Evolutionary conservation across 2,888 invertebrate genomes (phyloP), one percentile per base, ranked within the genome.

Genomic region (Microctonus hyperodae): DNA sequence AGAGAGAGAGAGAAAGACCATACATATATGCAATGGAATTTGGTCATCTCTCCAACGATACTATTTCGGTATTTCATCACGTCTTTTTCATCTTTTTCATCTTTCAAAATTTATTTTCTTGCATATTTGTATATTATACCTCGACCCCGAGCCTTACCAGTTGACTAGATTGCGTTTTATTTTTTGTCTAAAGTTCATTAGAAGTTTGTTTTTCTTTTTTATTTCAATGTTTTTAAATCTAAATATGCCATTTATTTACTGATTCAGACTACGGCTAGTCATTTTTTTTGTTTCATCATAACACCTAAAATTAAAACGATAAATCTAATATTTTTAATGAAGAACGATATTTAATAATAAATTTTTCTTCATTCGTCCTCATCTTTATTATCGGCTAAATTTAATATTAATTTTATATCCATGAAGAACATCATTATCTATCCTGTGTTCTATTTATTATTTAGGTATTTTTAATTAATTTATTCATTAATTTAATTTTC

Each of bases 101-200:
- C 40, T 22, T 13, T 16, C 44, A 20, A 63, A 25, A 23, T 28
- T 65, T 37, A 51, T 25, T 50, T 37, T 60, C 50, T 57, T 59
- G 58, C 23, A n/a, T 20, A 22, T 44, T 56, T 48, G 28, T 7
- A 48, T 31, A 16, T 44, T 37, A 35, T 56, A 33, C 59, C 40
- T 67, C 70, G 67, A 69, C 69, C 70, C 69, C 72, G 69, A 72
- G 72, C 72, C 71, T 68, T 71, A 74, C 74, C 74, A 73, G 74
- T 78, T 83, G 83, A 83, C 83, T 83, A 83, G 83, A 83, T 82
- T 83, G 82, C 80, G 76, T 80, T 79, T 56, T 79, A 77, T 81
- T n/a, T n/a, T n/a, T 80, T 79, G 44, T 79, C 78, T 81, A 81
- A 81, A 76, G 74, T 75, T 75, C 74, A 69, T 70, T 77, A 78